A percentile compares a stretch with the other conserved stretches of the same genome.
phyloP scores from a whole-genome alignment of 2,113 vertebrate species.

The Amphiprion ocellaris region DNA sequence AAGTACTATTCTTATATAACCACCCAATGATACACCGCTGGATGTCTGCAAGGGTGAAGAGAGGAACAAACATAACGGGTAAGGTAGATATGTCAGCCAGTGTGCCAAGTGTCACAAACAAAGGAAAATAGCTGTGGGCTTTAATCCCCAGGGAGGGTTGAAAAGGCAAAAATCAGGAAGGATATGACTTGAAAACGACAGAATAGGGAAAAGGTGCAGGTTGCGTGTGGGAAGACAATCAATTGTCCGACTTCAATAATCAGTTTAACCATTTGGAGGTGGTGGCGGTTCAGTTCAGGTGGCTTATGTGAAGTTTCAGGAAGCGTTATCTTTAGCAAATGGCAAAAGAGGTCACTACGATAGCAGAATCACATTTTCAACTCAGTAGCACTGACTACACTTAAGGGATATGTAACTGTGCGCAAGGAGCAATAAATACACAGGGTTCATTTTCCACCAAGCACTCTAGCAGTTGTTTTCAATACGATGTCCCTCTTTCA shows the following conservation, averaged over 20 bases:
- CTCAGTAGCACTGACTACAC: neutral
- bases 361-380: neutral
- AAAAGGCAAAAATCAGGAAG: conserved; percentile 32
- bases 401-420: neutral
- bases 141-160: conserved; percentile 32
- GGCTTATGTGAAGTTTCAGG: conserved; percentile 1
- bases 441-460: conserved; percentile 3
- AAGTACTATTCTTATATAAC: conserved; percentile 69
- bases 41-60: conserved; percentile 87
- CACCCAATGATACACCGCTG: conserved; percentile 84
- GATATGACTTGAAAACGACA: conserved; percentile 40
- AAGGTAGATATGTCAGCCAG: conserved; percentile 80
- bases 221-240: conserved; percentile 31
- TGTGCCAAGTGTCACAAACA: conserved; percentile 75
- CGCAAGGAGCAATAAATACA: neutral
- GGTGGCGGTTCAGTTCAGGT: conserved; percentile 5
- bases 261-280: conserved; percentile 29
- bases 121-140: conserved; percentile 53
- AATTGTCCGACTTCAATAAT: conserved; percentile 28
- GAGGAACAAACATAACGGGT: conserved; percentile 79
- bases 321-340: neutral
- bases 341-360: conserved; percentile 9
- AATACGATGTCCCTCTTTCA: neutral
- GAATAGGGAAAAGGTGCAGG: conserved; percentile 27
- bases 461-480: conserved; percentile 2